These are phyloP conservation scores for Fistularia tabacaria DNA, from an alignment of 2,797 vertebrate species.

Conservation along the genomic window DNA sequence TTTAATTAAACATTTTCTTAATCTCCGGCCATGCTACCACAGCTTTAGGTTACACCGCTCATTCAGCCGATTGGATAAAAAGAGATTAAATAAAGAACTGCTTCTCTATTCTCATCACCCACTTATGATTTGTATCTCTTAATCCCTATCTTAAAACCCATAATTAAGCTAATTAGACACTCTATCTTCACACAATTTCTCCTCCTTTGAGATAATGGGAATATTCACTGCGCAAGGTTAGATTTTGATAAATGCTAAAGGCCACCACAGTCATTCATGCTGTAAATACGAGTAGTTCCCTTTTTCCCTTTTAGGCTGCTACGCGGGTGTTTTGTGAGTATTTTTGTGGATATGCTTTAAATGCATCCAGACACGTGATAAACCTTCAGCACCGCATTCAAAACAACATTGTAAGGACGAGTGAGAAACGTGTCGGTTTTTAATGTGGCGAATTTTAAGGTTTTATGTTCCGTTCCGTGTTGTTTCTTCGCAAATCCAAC, in stretches of 20 bases:
- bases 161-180: conserved; percentile 72
- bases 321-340: too few relatives aligned
- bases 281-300: too few relatives aligned
- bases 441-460: too few relatives aligned
- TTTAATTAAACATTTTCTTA: conserved; percentile 8
- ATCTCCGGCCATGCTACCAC: conserved; percentile 12
- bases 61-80: conserved; percentile 37
- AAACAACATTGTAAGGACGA: too few relatives aligned
- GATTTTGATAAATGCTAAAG: conserved; percentile 58
- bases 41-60: conserved; percentile 26
- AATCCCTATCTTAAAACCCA: conserved; percentile 70
- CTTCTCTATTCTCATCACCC: conserved; percentile 39
- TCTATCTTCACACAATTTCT: conserved; percentile 40
- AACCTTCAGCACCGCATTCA: too few relatives aligned
- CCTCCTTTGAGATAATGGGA: conserved; percentile 59
- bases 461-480: too few relatives aligned
- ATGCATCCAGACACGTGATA: too few relatives aligned
- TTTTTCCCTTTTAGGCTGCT: too few relatives aligned
- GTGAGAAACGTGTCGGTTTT: too few relatives aligned
- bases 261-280: conserved; percentile 35
- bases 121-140: conserved; percentile 61
- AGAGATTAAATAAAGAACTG: conserved; percentile 16
- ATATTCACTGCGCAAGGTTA: conserved; percentile 64
- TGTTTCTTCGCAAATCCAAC: too few relatives aligned
- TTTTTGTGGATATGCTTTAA: too few relatives aligned